A percentile compares a stretch with the other conserved stretches of the same genome.
phyloP scores from a whole-genome alignment of 2,797 vertebrate genomes.

The Arctocebus calabarensis region DNA sequence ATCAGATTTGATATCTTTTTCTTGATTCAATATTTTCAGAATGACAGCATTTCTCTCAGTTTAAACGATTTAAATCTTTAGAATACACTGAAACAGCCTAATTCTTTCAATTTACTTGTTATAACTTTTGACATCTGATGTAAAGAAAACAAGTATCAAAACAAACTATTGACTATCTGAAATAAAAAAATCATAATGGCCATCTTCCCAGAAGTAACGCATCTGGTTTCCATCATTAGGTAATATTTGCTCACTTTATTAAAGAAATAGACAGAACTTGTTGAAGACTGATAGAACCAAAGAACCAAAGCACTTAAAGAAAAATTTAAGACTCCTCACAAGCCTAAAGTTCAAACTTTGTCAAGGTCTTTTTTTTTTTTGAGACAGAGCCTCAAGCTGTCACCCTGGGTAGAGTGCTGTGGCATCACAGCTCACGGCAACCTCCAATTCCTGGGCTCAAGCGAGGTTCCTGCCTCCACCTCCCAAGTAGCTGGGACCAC shows the following conservation, averaged over 20 bases:
- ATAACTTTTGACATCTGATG: slow-evolving; percentile 51
- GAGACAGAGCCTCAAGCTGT: too few species aligned
- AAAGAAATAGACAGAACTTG: background rate
- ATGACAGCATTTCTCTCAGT: slow-evolving; percentile 18
- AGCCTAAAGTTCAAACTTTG: slow-evolving; percentile 44
- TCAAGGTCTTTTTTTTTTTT: too few species aligned
- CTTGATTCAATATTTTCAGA: background rate
- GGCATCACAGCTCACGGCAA: too few species aligned
- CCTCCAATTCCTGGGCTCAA: too few species aligned
- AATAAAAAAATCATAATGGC: background rate
- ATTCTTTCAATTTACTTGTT: slow-evolving; percentile 21
- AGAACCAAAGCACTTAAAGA: background rate
- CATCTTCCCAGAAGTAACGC: background rate
- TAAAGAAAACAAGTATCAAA: slow-evolving; percentile 45
- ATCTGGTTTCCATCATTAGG: background rate
- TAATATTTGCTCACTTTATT: slow-evolving; percentile 24
- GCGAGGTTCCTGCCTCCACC: too few species aligned
- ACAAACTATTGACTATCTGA: slow-evolving; percentile 11
- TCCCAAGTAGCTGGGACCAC: too few species aligned
- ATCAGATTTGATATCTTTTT: background rate
- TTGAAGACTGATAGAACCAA: slow-evolving; percentile 3
- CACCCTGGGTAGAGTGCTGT: too few species aligned
- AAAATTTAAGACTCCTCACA: slow-evolving; percentile 42
- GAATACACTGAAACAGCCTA: background rate
- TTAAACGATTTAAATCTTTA: background rate